These are phyloP conservation scores for Lophura nycthemera DNA, from an alignment of 2,113 vertebrate species.

Conservation along the genomic window DNA sequence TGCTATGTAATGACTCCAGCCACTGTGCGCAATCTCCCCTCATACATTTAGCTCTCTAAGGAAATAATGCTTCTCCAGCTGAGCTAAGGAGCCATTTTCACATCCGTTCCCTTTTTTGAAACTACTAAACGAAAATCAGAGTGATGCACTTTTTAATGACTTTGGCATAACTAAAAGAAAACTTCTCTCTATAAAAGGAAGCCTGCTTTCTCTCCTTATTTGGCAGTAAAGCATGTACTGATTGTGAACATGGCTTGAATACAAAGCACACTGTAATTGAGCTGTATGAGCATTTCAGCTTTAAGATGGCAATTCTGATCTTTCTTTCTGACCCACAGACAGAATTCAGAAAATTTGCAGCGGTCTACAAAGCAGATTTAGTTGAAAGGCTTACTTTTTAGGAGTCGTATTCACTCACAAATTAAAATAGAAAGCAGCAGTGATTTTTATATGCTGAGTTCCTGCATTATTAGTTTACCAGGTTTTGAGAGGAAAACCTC, in stretches of 20 bases:
- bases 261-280: not conserved
- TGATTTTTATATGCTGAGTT: not conserved
- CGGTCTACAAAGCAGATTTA: not conserved
- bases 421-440: not conserved
- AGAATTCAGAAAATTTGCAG: not conserved
- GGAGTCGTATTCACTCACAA: not conserved
- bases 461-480: not conserved
- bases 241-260: slow-evolving; percentile 38
- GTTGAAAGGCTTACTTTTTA: not conserved
- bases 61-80: slow-evolving; percentile 46
- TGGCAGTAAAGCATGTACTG: slow-evolving; percentile 51
- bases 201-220: slow-evolving; percentile 32
- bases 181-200: not conserved
- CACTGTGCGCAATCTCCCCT: not conserved
- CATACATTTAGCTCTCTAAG: not conserved
- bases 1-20: not conserved
- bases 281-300: not conserved
- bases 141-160: slow-evolving; percentile 23
- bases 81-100: slow-evolving; percentile 49
- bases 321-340: not conserved
- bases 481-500: slow-evolving; percentile 6
- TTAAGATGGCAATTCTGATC: not conserved
- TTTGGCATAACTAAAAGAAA: slow-evolving; percentile 41
- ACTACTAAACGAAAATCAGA: slow-evolving; percentile 34
- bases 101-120: not conserved